Evolutionary conservation across 2,888 invertebrate species (phyloP).

Genomic region (Drosophila bunnanda): DNA sequence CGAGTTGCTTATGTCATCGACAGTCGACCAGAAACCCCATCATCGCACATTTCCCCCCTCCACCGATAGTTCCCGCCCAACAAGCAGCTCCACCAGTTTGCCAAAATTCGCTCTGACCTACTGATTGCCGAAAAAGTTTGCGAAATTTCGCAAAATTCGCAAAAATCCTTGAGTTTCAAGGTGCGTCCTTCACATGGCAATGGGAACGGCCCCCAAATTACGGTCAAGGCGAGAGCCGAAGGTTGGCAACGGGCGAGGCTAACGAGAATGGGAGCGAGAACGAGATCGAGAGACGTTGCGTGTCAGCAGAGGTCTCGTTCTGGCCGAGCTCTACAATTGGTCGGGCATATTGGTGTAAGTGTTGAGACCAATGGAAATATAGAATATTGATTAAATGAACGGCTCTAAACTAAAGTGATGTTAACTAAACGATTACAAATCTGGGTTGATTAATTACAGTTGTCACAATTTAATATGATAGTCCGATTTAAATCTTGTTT

Average conservation of each 20-base stretch:
- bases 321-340: constrained; percentile 33
- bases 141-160: constrained; percentile 69
- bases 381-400: no score
- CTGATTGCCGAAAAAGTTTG: constrained; percentile 64
- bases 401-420: no score
- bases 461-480: no score
- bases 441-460: no score
- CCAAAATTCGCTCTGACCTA: constrained; percentile 61
- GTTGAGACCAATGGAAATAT: no score
- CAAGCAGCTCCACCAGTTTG: constrained; percentile 37
- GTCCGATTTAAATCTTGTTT: no score
- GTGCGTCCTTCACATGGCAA: constrained; percentile 79
- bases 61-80: constrained; percentile 19
- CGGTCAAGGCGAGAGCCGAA: constrained; percentile 79
- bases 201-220: constrained; percentile 52
- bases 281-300: constrained; percentile 40
- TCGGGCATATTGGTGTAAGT: constrained; percentile 19
- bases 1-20: constrained; percentile 59
- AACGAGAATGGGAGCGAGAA: constrained; percentile 47
- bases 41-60: neutral
- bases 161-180: constrained; percentile 82
- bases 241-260: constrained; percentile 36
- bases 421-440: no score
- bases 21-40: constrained; percentile 18
- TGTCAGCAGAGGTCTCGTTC: constrained; percentile 47